These are phyloP conservation scores for Vanessa tameamea DNA, from an alignment of 1,140 invertebrate genomes.

Conservation along the genomic window DNA sequence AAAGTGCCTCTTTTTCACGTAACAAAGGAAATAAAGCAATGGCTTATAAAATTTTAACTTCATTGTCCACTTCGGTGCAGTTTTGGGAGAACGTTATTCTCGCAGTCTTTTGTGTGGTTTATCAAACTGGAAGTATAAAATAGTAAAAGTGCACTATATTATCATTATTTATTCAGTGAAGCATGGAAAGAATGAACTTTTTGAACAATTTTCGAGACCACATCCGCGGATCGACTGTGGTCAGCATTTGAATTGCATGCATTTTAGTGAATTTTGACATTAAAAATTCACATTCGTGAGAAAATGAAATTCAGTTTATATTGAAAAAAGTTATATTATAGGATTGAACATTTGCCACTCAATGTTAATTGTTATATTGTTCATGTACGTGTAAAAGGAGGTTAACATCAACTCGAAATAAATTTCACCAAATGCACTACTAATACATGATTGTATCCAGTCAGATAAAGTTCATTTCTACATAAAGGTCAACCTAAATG, in stretches of 20 bases:
- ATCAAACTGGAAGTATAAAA: constrained; percentile 26
- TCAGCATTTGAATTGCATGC: background rate
- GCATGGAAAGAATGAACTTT: constrained; percentile 23
- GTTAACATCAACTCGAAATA: too few relatives aligned
- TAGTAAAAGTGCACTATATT: constrained; percentile 27
- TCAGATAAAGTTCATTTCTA: too few relatives aligned
- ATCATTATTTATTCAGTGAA: constrained; percentile 30
- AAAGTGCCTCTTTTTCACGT: background rate
- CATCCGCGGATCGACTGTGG: constrained; percentile 10
- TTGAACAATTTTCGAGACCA: constrained; percentile 21
- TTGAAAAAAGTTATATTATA: too few relatives aligned
- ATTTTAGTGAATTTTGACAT: background rate
- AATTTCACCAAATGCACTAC: too few relatives aligned
- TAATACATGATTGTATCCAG: too few relatives aligned
- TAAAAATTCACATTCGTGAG: background rate
- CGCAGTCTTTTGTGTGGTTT: constrained; percentile 23
- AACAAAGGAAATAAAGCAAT: constrained; percentile 13
- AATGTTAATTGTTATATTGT: too few relatives aligned
- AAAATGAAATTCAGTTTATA: too few relatives aligned
- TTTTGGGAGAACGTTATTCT: constrained; percentile 21
- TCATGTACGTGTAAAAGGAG: too few relatives aligned
- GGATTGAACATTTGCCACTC: too few relatives aligned
- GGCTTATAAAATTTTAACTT: constrained; percentile 13
- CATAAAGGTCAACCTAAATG: too few relatives aligned
- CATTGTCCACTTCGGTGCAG: constrained; percentile 15